These are phyloP conservation scores for Apoderus coryli DNA, from an alignment of 2,888 invertebrate species.

Conservation along the genomic window DNA sequence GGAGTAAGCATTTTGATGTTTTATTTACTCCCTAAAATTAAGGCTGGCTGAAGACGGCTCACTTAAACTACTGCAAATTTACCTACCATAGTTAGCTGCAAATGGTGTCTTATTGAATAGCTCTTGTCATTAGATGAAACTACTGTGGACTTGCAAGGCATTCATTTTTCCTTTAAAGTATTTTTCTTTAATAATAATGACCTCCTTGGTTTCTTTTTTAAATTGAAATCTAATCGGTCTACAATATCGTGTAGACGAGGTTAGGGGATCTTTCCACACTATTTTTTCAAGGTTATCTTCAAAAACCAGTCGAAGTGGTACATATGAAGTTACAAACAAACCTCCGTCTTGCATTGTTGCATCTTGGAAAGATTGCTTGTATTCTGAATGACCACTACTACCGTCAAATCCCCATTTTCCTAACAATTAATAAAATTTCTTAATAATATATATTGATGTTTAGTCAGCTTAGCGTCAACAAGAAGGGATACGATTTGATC, in stretches of 20 bases:
- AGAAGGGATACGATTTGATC: constrained; percentile 4
- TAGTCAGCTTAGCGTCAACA: constrained; percentile 3
- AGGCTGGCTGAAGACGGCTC: no score
- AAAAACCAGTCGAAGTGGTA: constrained; percentile 21
- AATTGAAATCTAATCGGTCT: constrained; percentile 22
- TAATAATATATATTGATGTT: constrained; percentile 6
- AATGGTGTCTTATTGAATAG: no score
- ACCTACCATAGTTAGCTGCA: no score
- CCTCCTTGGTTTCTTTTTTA: constrained; percentile 18
- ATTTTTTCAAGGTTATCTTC: constrained; percentile 14
- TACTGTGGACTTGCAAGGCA: no score
- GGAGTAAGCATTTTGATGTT: no score
- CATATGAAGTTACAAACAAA: constrained; percentile 21
- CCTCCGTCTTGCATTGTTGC: constrained; percentile 17
- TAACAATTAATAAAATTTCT: constrained; percentile 5
- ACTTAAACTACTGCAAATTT: no score
- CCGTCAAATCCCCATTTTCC: constrained; percentile 3
- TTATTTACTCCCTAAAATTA: no score
- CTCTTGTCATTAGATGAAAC: no score
- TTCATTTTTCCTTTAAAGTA: no score
- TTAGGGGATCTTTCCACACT: constrained; percentile 19
- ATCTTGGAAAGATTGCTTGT: constrained; percentile 10
- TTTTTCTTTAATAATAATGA: not conserved
- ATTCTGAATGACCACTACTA: not conserved
- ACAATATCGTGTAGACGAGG: constrained; percentile 21